These are phyloP conservation scores for Acomys russatus DNA, from an alignment of 2,797 vertebrate genomes.

Conservation along the genomic window DNA sequence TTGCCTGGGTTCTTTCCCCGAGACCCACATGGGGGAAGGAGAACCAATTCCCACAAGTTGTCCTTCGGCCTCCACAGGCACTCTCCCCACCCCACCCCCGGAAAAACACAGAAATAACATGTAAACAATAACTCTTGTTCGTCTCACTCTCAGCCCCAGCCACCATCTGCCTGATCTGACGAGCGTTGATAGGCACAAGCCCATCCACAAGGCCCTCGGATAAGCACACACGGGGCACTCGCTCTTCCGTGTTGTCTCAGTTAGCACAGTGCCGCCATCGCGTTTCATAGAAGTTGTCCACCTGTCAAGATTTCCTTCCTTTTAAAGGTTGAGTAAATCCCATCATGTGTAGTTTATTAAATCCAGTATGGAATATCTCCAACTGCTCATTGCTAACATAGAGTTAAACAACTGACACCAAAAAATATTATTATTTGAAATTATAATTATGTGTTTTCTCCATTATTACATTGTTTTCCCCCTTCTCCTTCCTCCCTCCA, in stretches of 20 bases:
- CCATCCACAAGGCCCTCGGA: neutral
- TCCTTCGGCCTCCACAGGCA: neutral
- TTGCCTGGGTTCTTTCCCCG: neutral
- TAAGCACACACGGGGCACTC: neutral
- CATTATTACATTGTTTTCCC: neutral
- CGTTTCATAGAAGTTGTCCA: neutral
- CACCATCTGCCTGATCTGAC: neutral
- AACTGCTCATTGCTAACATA: neutral
- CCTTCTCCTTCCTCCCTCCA: neutral
- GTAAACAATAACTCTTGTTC: neutral
- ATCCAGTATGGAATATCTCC: neutral
- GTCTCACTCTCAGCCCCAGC: neutral
- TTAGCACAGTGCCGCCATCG: neutral
- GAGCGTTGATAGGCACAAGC: neutral
- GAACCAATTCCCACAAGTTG: neutral
- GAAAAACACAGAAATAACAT: neutral
- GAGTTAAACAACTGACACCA: neutral
- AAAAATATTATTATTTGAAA: neutral
- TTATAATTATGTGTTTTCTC: neutral
- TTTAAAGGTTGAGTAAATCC: neutral
- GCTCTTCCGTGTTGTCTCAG: neutral
- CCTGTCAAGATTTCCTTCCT: neutral
- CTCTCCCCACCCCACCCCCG: no score
- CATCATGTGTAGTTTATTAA: neutral
- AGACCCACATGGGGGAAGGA: neutral